Percentiles rank a stretch among this genome's conserved stretches.
Evolutionary conservation across 1,140 invertebrate species (phyloP).

Genomic region (Atta cephalotes): DNA sequence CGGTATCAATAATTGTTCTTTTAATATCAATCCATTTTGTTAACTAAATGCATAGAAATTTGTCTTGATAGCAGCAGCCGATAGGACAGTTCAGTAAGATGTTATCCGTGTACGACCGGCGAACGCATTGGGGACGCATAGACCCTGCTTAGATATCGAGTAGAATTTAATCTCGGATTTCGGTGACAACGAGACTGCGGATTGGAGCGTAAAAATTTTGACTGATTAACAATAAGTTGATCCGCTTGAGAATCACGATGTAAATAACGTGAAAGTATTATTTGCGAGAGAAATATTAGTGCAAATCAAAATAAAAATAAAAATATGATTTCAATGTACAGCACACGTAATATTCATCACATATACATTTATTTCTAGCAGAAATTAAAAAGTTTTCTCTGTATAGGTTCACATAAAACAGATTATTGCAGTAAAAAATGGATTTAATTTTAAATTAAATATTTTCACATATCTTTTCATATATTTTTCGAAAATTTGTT

Average conservation of each 20-base stretch:
- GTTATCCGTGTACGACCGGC: slow-evolving; percentile 43
- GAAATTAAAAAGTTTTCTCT: not conserved
- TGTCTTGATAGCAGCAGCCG: not conserved
- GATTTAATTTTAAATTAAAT: slow-evolving; percentile 28
- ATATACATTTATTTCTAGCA: not conserved
- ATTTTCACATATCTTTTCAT: not conserved
- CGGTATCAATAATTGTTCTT: not conserved
- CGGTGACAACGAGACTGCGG: not conserved
- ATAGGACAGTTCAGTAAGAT: slow-evolving; percentile 32
- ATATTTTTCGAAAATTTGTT: not conserved
- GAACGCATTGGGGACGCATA: slow-evolving; percentile 48
- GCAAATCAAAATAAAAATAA: not conserved
- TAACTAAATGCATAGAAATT: slow-evolving; percentile 63
- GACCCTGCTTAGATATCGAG: slow-evolving; percentile 24
- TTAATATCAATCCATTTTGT: slow-evolving; percentile 38
- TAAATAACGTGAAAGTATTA: not conserved
- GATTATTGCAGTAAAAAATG: not conserved
- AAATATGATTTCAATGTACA: slow-evolving; percentile 5
- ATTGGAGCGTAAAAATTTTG: slow-evolving; percentile 20
- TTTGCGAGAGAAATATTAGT: slow-evolving; percentile 7
- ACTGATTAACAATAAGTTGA: slow-evolving; percentile 26
- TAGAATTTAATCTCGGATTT: slow-evolving; percentile 58
- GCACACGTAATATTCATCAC: not conserved
- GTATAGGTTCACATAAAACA: not conserved
- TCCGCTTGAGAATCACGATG: not conserved